Evolutionary conservation across 2,113 vertebrate species (phyloP).

Genomic region (Dolichallabes microphthalmus): DNA sequence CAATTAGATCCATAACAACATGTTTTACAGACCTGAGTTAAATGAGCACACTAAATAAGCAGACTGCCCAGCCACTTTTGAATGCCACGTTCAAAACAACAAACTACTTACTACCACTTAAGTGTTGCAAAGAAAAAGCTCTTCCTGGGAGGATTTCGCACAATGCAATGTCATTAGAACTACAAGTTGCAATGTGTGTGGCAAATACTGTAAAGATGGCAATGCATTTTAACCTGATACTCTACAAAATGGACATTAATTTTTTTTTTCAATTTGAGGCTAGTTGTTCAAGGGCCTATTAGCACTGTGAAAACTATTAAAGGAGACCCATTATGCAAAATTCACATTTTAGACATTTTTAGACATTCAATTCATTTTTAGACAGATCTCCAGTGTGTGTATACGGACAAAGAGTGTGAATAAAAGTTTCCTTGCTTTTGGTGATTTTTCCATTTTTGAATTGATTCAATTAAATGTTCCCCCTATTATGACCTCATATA

Average conservation of each 20-base stretch:
- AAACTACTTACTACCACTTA: background rate
- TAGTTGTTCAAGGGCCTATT: background rate
- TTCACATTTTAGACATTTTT: no score
- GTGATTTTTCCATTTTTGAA: no score
- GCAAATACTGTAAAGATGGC: background rate
- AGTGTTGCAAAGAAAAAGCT: background rate
- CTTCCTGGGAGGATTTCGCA: background rate
- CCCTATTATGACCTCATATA: no score
- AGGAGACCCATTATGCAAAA: no score
- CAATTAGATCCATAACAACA: background rate
- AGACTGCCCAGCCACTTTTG: no score
- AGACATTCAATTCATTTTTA: no score
- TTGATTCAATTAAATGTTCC: no score
- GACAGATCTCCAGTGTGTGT: no score
- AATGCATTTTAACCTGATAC: background rate
- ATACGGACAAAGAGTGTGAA: no score
- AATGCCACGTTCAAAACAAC: background rate
- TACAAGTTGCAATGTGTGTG: background rate
- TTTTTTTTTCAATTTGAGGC: background rate
- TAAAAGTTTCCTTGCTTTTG: no score
- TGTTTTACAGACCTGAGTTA: background rate
- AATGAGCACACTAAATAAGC: background rate
- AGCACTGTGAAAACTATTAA: background rate
- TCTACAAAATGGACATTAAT: background rate
- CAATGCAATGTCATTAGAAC: background rate